phyloP scores from a whole-genome alignment of 1,140 invertebrate species.

The Cotesia glomerata region DNA sequence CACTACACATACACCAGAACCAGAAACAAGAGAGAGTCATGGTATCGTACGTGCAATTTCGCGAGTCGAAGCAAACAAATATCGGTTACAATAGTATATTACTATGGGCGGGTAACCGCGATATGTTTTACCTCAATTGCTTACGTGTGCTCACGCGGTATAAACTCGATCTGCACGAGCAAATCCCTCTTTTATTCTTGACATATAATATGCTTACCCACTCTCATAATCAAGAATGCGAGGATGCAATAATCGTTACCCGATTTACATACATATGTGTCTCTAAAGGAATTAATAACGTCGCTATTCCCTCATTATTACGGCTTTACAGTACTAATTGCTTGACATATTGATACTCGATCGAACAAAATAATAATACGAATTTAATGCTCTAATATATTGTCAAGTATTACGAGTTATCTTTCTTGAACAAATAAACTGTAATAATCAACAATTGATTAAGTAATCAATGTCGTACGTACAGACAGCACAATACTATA shows the following conservation, averaged over 20 bases:
- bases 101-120: neutral
- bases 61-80: conserved; percentile 30
- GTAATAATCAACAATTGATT: too few species aligned
- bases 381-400: too few species aligned
- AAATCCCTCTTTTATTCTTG: neutral
- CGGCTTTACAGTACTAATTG: too few species aligned
- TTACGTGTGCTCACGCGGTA: neutral
- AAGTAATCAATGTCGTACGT: too few species aligned
- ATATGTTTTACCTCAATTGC: conserved; percentile 14
- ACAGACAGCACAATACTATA: too few species aligned
- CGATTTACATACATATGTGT: too few species aligned
- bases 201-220: neutral
- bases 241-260: neutral
- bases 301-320: too few species aligned
- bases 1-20: too few species aligned
- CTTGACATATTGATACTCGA: too few species aligned
- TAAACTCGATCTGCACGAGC: neutral
- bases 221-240: neutral
- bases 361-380: too few species aligned
- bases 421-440: too few species aligned
- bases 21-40: neutral
- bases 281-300: too few species aligned
- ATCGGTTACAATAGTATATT: conserved; percentile 27
- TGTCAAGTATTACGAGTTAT: neutral
- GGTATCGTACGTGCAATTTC: conserved; percentile 30